These are phyloP conservation scores for Danio aesculapii DNA, from an alignment of 2,797 vertebrate genomes.

Conservation along the genomic window DNA sequence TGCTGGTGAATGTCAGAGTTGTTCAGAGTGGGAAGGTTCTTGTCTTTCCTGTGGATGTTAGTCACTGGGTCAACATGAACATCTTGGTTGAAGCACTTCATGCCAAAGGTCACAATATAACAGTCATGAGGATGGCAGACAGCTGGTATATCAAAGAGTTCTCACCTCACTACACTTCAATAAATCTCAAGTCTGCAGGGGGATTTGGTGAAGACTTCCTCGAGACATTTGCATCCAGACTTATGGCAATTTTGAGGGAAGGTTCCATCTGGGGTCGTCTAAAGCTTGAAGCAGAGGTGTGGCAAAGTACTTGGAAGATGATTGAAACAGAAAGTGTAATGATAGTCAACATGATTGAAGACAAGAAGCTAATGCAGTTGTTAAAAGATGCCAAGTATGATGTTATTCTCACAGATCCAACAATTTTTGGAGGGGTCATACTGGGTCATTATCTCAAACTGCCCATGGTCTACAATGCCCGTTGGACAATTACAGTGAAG, in stretches of 20 bases:
- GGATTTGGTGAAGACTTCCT: conserved; percentile 36
- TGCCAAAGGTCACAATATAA: conserved; percentile 59
- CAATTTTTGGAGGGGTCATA: conserved; percentile 32
- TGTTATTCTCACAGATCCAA: conserved; percentile 59
- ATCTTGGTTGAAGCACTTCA: conserved; percentile 60
- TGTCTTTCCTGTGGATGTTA: conserved; percentile 63
- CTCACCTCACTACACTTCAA: conserved; percentile 51
- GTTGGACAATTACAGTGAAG: conserved; percentile 55
- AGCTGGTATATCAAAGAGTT: conserved; percentile 62
- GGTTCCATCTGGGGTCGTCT: conserved; percentile 44
- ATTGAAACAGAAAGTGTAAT: conserved; percentile 24
- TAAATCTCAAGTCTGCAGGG: conserved; percentile 31
- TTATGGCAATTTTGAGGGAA: conserved; percentile 44
- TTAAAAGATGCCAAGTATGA: conserved; percentile 57
- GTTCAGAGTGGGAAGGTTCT: conserved; percentile 56
- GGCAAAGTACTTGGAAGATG: conserved; percentile 31
- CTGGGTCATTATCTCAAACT: conserved; percentile 55
- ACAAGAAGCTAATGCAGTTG: conserved; percentile 48
- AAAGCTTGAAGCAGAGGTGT: conserved; percentile 47
- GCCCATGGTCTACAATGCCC: conserved; percentile 58
- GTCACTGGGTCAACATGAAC: conserved; percentile 68
- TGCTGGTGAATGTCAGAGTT: conserved; percentile 18
- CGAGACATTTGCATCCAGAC: neutral
- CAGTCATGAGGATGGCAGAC: conserved; percentile 53
- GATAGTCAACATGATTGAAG: conserved; percentile 42